Base-by-base conservation (phyloP, 2,113 vertebrate genomes). In the Anolis sagrei region DNA sequence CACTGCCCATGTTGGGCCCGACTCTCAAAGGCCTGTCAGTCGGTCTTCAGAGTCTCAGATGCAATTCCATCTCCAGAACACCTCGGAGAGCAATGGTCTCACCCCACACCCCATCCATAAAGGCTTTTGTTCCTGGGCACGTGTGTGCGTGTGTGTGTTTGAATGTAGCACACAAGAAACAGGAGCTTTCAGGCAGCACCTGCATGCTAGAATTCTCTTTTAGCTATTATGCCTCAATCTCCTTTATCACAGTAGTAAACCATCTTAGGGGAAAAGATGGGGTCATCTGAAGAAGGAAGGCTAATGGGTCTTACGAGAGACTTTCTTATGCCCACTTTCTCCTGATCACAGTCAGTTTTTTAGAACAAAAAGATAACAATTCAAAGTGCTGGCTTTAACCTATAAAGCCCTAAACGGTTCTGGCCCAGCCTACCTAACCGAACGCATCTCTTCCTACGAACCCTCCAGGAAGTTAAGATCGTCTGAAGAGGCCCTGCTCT, bases 11-110 rank as follows among this genome's bases (percentile, higher is more conserved):
- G 39, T 83, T 48, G 6, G 32, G 27, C 27, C 34, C 58, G 13
- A 4, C 70, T 70, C 76, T 80, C 62, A 11, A 36, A n/a, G 14
- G 81, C 74, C 82, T 88, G 79, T 85, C 84, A 82, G 36, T 36
- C 19, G 14, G 18, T 49, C 74, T 62, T 79, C 49, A 76, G 82
- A 64, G 73, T 14, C 68, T 1, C 10, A 7, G 68, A 68, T 69
- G 36, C 34, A 25, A 64, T 34, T 19, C 68, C 39, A 19, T 29
- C 39, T 80, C 27, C 58, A 54, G 25, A 21, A 68, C 11, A 29
- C 84, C 69, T 86, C 54, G 0, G 44, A 80, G 69, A 61, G 54
- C 25, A 32, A 49, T 11, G 14, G 58, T 27, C n/a, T 49, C 68
- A 5, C 13, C 51, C 25, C n/a, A 10, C 1, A 16, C 29, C 44